These are phyloP conservation scores for Platysteira castanea DNA, from an alignment of 2,113 vertebrate genomes.

Conservation along the genomic window DNA sequence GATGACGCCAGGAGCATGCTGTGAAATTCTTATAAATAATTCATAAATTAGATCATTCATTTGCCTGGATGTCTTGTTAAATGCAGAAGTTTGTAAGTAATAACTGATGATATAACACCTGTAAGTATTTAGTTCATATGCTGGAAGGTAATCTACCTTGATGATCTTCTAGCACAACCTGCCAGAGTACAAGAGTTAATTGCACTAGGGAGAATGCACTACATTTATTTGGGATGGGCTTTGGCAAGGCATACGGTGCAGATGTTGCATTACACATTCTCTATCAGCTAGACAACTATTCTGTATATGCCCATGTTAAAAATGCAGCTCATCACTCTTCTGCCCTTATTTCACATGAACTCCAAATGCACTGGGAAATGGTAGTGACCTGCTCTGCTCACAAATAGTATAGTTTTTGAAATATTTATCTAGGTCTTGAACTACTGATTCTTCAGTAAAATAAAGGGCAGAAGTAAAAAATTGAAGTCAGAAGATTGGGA, in stretches of 20 bases:
- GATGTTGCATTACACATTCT: slow-evolving; percentile 71
- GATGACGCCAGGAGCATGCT: slow-evolving; percentile 79
- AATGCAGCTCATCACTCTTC: slow-evolving; percentile 51
- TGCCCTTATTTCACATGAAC: slow-evolving; percentile 67
- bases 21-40: slow-evolving; percentile 82
- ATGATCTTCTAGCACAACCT: slow-evolving; percentile 78
- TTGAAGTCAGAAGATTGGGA: slow-evolving; percentile 47
- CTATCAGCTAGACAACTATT: slow-evolving; percentile 67
- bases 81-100: slow-evolving; percentile 80
- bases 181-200: slow-evolving; percentile 76
- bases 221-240: slow-evolving; percentile 74
- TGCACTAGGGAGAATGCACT: slow-evolving; percentile 74
- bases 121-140: slow-evolving; percentile 81
- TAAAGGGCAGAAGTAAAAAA: slow-evolving; percentile 51
- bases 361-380: slow-evolving; percentile 65
- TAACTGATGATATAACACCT: slow-evolving; percentile 82
- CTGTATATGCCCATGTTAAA: slow-evolving; percentile 56
- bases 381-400: slow-evolving; percentile 45
- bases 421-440: slow-evolving; percentile 70
- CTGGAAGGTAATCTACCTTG: slow-evolving; percentile 82
- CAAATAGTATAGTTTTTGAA: slow-evolving; percentile 67
- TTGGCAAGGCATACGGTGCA: slow-evolving; percentile 73
- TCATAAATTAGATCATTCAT: slow-evolving; percentile 80
- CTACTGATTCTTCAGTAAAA: slow-evolving; percentile 67
- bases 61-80: slow-evolving; percentile 77